phyloP scores from a whole-genome alignment of 2,888 invertebrate species.

The Brachynemurus nebulosus region DNA sequence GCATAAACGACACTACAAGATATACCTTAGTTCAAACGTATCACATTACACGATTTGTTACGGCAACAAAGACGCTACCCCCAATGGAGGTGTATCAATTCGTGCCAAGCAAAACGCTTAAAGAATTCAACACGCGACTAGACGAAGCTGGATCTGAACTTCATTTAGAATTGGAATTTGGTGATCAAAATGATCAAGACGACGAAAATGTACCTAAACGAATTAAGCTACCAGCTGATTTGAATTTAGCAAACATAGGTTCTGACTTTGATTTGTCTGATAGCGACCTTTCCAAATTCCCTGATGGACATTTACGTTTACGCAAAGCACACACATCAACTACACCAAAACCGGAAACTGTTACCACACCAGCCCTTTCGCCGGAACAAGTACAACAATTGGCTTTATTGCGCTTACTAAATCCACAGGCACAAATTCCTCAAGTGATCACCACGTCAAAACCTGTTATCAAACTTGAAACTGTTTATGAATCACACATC shows the following conservation, averaged over 20 bases:
- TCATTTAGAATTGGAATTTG: constrained; percentile 73
- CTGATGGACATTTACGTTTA: constrained; percentile 38
- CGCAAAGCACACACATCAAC: constrained; percentile 32
- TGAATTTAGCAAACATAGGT: constrained; percentile 58
- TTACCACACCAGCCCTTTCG: constrained; percentile 39
- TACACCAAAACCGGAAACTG: constrained; percentile 27
- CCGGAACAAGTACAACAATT: constrained; percentile 64
- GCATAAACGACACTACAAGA: constrained; percentile 56
- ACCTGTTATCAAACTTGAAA: constrained; percentile 61
- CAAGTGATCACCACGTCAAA: constrained; percentile 65
- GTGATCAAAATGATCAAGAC: constrained; percentile 55
- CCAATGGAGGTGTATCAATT: constrained; percentile 80
- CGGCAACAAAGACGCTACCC: constrained; percentile 79
- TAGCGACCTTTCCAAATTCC: constrained; percentile 46
- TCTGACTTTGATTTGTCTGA: constrained; percentile 57
- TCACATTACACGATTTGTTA: constrained; percentile 71
- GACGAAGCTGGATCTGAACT: constrained; percentile 83
- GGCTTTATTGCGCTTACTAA: constrained; percentile 55
- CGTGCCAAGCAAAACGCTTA: constrained; percentile 70
- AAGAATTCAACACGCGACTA: constrained; percentile 75
- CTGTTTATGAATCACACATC: constrained; percentile 69
- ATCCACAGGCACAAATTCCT: constrained; percentile 42
- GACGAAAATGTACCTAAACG: constrained; percentile 33
- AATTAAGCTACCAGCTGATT: constrained; percentile 44
- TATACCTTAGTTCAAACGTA: constrained; percentile 83